Base-by-base conservation (phyloP, 1,140 invertebrate genomes). In the Papilio polytes region DNA sequence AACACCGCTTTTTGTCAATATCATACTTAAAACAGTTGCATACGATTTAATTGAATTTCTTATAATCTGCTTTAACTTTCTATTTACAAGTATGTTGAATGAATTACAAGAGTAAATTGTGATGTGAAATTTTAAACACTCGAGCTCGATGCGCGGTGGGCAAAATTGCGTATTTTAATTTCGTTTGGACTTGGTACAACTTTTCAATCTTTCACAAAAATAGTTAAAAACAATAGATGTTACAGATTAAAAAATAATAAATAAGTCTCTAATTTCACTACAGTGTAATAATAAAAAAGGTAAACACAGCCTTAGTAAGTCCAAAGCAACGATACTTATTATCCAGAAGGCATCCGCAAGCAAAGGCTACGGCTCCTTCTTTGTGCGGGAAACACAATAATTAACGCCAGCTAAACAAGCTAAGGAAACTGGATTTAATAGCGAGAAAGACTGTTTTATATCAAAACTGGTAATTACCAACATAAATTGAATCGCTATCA, bases 401-500 rank as follows among this genome's bases (percentile, higher is more conserved):
- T 76, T 51, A 76, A 48, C 44, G 73, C 44, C 44, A 6, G 74
- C 74, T 76, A 51, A 51, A n/a, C 74, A 22, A 76, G 74, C 46
- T 51, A 9, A 26, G 13, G 74, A 76, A 70, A 76, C 74, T 76
- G 74, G 74, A 76, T 76, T 76, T 51, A 76, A 76, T 76, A 76
- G 41, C 41, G n/a, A 51, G 74, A 76, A 76, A 76, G 18, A 26
- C 20, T 46, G 13, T 26, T 76, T 76, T 76, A 76, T 46, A 46
- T 36, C 26, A 9, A 44, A 18, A 46, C 73, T 41, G 46, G 74
- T 51, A 76, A 76, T 76, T 48, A 76, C 18, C 41, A 74, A 44
- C 18, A 22, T 46, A 46, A 20, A 46, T 74, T 46, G 41, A 74
- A 74, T 48, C 41, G 10, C 0, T 46, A 73, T 44, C 8, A 74